These are phyloP conservation scores for Limnothrissa miodon DNA, from an alignment of 2,113 vertebrate species.

Conservation along the genomic window DNA sequence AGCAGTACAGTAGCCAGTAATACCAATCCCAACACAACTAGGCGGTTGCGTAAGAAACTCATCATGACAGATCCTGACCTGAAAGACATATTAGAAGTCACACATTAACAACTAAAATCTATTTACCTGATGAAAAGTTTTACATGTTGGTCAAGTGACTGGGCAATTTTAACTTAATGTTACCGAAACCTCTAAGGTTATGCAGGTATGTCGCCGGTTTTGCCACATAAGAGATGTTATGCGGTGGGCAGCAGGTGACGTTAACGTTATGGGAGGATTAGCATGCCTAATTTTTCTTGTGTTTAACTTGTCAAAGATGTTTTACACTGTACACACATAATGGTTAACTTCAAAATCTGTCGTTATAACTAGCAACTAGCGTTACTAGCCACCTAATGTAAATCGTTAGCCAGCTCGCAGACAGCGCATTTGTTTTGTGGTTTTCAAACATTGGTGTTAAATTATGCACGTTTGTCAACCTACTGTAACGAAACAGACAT, in stretches of 20 bases:
- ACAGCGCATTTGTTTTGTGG: neutral
- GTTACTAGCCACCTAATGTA: too few relatives aligned
- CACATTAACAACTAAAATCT: neutral
- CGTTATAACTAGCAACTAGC: too few relatives aligned
- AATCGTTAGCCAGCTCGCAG: neutral
- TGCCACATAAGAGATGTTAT: too few relatives aligned
- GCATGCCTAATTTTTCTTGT: neutral
- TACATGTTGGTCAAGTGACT: neutral
- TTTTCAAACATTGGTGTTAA: neutral
- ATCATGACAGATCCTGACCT: constrained; percentile 54
- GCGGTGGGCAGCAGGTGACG: too few relatives aligned
- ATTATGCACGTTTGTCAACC: neutral
- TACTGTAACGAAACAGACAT: neutral
- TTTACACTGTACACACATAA: neutral
- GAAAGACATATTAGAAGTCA: constrained; percentile 11
- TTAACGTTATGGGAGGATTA: neutral
- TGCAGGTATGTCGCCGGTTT: too few relatives aligned
- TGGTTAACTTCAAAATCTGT: neutral
- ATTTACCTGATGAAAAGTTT: neutral
- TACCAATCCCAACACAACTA: constrained; percentile 78
- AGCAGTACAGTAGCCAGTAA: constrained; percentile 77
- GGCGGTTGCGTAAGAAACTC: constrained; percentile 74
- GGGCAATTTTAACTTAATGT: neutral
- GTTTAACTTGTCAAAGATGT: neutral
- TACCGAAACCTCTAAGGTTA: too few relatives aligned